Evolutionary conservation across 2,888 invertebrate species (phyloP).

Genomic region (Cloeon dipterum): DNA sequence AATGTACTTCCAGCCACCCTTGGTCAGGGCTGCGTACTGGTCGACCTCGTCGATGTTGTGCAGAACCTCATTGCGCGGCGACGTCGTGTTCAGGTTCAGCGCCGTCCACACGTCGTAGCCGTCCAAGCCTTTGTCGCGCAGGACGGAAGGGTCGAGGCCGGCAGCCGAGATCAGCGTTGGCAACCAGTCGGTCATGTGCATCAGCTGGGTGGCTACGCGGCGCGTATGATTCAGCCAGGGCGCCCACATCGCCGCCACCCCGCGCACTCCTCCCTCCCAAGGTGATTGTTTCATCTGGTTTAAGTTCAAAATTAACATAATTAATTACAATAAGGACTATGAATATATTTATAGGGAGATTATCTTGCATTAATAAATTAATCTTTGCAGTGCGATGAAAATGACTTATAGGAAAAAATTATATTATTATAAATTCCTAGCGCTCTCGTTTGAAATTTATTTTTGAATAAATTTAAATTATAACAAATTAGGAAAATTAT

Average conservation of each 20-base stretch:
- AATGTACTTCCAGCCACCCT: slow-evolving; percentile 19
- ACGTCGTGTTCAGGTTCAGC: slow-evolving; percentile 16
- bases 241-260: slow-evolving; percentile 40
- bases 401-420: too few species aligned
- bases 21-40: slow-evolving; percentile 24
- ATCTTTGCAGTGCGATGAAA: too few species aligned
- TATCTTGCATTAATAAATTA: too few species aligned
- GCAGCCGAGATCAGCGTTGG: slow-evolving; percentile 40
- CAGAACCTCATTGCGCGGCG: slow-evolving; percentile 22
- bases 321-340: too few species aligned
- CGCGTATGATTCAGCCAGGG: slow-evolving; percentile 27
- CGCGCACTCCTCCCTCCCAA: slow-evolving; percentile 47
- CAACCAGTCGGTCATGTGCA: slow-evolving; percentile 46
- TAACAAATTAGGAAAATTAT: too few species aligned
- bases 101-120: slow-evolving; percentile 22
- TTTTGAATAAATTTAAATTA: too few species aligned
- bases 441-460: too few species aligned
- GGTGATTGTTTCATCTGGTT: slow-evolving; percentile 41
- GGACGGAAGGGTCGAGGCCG: slow-evolving; percentile 15
- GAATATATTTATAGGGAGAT: too few species aligned
- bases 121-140: slow-evolving; percentile 12
- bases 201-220: slow-evolving; percentile 30
- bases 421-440: too few species aligned
- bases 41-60: slow-evolving; percentile 31
- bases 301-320: too few species aligned